These are phyloP conservation scores for Scortum barcoo DNA, from an alignment of 2,113 vertebrate genomes.

Conservation along the genomic window DNA sequence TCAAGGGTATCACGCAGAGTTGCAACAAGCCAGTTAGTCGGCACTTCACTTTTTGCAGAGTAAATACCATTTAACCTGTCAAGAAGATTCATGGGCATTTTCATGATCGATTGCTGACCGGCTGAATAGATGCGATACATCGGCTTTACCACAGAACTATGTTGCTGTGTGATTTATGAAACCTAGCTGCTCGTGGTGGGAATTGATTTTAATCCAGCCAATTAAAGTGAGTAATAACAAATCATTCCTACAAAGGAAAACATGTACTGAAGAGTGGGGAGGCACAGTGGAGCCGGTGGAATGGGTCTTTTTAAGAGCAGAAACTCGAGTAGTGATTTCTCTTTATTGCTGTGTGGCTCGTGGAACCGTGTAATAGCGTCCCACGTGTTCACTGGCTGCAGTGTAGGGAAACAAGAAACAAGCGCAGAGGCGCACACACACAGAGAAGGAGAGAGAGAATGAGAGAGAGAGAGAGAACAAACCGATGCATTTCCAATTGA, in stretches of 20 bases:
- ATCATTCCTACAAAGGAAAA: constrained; percentile 78
- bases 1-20: constrained; percentile 74
- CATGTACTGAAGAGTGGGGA: constrained; percentile 60
- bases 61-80: constrained; percentile 84
- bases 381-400: constrained; percentile 8
- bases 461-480: constrained; percentile 15
- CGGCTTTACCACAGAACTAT: constrained; percentile 75
- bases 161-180: constrained; percentile 81
- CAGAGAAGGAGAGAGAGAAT: constrained; percentile 1
- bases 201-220: constrained; percentile 84
- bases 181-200: constrained; percentile 57
- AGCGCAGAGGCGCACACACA: not conserved
- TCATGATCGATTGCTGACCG: constrained; percentile 81
- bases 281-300: constrained; percentile 11
- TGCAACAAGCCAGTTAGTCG: constrained; percentile 77
- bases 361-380: too few relatives aligned
- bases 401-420: constrained; percentile 6
- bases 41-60: constrained; percentile 77
- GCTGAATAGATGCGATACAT: constrained; percentile 78
- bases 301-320: constrained; percentile 44
- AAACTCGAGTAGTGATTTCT: constrained; percentile 16
- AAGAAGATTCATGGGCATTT: constrained; percentile 83
- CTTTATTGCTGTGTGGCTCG: constrained; percentile 23
- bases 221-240: constrained; percentile 85
- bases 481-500: constrained; percentile 49